Conservation (phyloP, 2,113 vertebrate genomes). For the Falcunculus frontatus region DNA sequence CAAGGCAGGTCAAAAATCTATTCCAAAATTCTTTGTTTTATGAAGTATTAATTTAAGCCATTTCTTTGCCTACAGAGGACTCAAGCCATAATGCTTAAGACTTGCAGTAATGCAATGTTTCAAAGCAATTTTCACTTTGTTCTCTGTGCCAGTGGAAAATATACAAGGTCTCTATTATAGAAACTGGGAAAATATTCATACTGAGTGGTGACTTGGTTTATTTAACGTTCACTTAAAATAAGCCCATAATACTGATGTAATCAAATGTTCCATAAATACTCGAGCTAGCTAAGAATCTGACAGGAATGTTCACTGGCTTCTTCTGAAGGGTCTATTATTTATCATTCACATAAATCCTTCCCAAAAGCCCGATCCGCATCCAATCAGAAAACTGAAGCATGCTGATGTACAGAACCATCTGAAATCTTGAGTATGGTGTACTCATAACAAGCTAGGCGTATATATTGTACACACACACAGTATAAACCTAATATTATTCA, state of each 20-base stretch:
- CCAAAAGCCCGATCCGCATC: background rate
- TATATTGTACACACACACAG: background rate
- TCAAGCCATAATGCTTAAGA: background rate
- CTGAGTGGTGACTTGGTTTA: background rate
- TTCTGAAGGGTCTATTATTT: slow-evolving; percentile 8
- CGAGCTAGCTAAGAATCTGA: background rate
- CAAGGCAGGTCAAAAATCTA: background rate
- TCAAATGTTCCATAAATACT: slow-evolving; percentile 2
- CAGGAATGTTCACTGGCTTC: background rate
- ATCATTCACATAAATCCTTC: background rate
- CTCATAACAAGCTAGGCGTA: background rate
- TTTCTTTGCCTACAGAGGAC: background rate
- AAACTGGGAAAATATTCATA: background rate
- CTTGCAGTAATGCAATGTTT: background rate
- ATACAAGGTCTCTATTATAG: background rate
- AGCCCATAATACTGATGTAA: background rate
- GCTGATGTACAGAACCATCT: background rate
- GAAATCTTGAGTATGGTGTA: background rate
- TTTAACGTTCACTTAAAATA: slow-evolving; percentile 11
- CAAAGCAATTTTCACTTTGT: background rate
- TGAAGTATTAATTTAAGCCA: background rate
- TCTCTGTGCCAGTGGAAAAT: background rate
- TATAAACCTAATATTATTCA: background rate
- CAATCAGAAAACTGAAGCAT: background rate
- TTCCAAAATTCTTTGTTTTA: background rate